These are phyloP conservation scores for Petroica traversi DNA, from an alignment of 2,113 vertebrate genomes.

Conservation along the genomic window DNA sequence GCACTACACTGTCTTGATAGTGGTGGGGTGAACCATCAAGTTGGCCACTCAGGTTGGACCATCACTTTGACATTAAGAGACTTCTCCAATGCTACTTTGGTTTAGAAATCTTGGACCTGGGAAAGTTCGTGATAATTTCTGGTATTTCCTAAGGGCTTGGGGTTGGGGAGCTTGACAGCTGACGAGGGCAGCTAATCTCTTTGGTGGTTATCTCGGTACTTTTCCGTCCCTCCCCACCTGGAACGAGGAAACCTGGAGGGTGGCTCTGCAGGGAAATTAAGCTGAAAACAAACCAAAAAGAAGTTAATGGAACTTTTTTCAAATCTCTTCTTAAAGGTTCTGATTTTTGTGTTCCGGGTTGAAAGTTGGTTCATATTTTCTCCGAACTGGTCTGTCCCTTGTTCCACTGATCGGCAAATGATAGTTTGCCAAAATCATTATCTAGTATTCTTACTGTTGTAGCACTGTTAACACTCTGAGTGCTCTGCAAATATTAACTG, in stretches of 20 bases:
- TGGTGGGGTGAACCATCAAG: conserved; percentile 64
- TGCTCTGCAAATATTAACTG: conserved; percentile 66
- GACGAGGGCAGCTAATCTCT: conserved; percentile 37
- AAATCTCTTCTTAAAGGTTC: conserved; percentile 67
- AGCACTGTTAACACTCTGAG: conserved; percentile 55
- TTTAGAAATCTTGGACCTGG: conserved; percentile 65
- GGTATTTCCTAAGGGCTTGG: conserved; percentile 67
- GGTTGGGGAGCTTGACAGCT: conserved; percentile 45
- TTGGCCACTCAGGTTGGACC: conserved; percentile 69
- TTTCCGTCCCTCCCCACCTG: conserved; percentile 55
- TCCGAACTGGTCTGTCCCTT: conserved; percentile 55
- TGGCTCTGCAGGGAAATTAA: conserved; percentile 65
- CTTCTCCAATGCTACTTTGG: conserved; percentile 69
- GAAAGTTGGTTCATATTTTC: conserved; percentile 58
- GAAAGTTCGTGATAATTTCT: conserved; percentile 59
- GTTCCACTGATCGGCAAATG: conserved; percentile 50
- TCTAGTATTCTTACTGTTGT: conserved; percentile 61
- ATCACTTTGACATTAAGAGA: conserved; percentile 66
- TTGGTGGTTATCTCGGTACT: conserved; percentile 43
- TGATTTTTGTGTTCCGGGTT: conserved; percentile 59
- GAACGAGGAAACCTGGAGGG: conserved; percentile 60
- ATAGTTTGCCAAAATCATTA: conserved; percentile 57
- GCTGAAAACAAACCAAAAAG: conserved; percentile 71
- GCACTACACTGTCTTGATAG: conserved; percentile 58
- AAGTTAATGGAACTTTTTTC: conserved; percentile 68